Conservation (phyloP, 2,797 vertebrate genomes). For the Notoglanidium macrostoma region DNA sequence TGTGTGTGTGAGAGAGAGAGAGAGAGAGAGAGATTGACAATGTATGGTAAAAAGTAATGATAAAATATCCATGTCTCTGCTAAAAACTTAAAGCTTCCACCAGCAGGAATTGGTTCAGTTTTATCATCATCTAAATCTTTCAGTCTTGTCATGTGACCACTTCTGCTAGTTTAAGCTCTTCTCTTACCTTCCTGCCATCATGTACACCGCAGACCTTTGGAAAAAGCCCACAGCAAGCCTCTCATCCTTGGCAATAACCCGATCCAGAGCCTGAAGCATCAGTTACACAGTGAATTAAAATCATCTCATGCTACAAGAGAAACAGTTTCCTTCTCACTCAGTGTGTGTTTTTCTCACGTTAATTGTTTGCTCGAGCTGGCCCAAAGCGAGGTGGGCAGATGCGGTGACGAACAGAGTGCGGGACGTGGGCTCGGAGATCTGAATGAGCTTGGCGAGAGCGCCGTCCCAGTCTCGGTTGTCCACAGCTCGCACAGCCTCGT, state of each 20-base stretch:
- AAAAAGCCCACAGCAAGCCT: slow-evolving; percentile 87
- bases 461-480: slow-evolving; percentile 76
- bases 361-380: slow-evolving; percentile 74
- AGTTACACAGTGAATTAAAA: background rate
- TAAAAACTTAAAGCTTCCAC: background rate
- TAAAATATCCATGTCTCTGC: background rate
- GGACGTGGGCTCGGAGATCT: slow-evolving; percentile 76
- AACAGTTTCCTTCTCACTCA: background rate
- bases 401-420: slow-evolving; percentile 81
- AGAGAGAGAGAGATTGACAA: background rate
- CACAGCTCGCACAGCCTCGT: slow-evolving; percentile 75
- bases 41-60: background rate
- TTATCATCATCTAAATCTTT: background rate
- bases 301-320: background rate
- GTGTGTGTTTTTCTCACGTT: slow-evolving; percentile 63
- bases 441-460: slow-evolving; percentile 73
- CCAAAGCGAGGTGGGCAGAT: slow-evolving; percentile 76
- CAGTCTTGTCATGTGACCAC: background rate
- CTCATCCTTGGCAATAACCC: slow-evolving; percentile 79
- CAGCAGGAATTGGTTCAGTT: background rate
- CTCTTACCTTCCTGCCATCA: slow-evolving; percentile 79
- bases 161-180: background rate
- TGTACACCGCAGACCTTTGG: slow-evolving; percentile 82
- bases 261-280: slow-evolving; percentile 77
- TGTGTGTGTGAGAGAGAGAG: background rate